Percentiles rank a stretch among this genome's conserved stretches.
phyloP scores from a whole-genome alignment of 1,140 invertebrate species.

The Zaprionus capensis region DNA sequence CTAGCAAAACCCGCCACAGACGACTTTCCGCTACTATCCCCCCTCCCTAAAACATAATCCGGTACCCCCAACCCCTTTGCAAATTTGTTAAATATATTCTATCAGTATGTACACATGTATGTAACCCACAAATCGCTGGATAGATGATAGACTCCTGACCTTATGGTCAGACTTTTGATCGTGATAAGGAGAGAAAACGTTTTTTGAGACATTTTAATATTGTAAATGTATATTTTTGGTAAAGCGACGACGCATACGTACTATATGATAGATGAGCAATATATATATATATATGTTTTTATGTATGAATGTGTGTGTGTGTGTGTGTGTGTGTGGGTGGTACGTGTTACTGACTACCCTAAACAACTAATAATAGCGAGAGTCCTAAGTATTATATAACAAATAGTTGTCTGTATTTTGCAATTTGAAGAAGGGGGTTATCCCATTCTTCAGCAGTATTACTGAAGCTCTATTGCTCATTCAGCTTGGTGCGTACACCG shows the following conservation, averaged over 20 bases:
- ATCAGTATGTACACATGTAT: not conserved
- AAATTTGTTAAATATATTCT: not conserved
- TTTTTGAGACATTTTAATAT: not conserved
- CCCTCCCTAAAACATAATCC: not conserved
- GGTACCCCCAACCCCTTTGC: not conserved
- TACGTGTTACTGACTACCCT: conserved; percentile 8
- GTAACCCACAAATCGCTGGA: not conserved
- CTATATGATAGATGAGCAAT: not conserved
- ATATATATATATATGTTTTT: conserved; percentile 4
- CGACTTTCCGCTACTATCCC: not conserved
- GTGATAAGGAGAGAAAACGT: not conserved
- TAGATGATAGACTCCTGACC: not conserved
- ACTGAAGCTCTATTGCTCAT: conserved; percentile 55
- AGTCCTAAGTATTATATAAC: conserved; percentile 57
- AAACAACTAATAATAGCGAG: conserved; percentile 66
- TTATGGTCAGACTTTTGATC: not conserved
- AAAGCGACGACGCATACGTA: conserved; percentile 49
- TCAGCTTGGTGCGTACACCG: conserved; percentile 66
- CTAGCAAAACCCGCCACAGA: not conserved
- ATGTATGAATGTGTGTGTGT: conserved; percentile 22
- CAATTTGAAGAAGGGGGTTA: not conserved
- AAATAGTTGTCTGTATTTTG: conserved; percentile 34
- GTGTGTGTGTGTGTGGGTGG: conserved; percentile 18
- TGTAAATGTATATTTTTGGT: conserved; percentile 54
- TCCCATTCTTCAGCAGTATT: not conserved